Evolutionary conservation across 2,888 invertebrate genomes (phyloP).

Genomic region (Blomia tropicalis): DNA sequence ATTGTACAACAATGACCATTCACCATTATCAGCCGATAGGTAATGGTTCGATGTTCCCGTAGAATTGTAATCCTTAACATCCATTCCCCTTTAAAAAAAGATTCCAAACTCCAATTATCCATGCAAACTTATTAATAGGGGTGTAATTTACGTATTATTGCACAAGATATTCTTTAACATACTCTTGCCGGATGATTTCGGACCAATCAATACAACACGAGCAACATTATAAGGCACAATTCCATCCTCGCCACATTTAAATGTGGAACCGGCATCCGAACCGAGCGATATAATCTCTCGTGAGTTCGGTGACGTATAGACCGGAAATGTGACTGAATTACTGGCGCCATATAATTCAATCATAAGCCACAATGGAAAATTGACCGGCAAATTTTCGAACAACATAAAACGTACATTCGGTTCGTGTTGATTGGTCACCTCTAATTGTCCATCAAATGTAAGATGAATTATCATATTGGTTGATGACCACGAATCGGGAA

Average conservation of each 20-base stretch:
- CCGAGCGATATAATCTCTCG: constrained; percentile 21
- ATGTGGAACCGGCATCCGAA: constrained; percentile 9
- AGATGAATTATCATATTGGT: constrained; percentile 16
- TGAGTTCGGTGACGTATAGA: constrained; percentile 6
- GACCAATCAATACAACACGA: constrained; percentile 36
- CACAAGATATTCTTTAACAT: constrained; percentile 35
- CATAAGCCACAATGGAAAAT: constrained; percentile 23
- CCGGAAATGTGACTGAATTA: constrained; percentile 10
- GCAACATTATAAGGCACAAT: constrained; percentile 35
- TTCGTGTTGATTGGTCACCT: constrained; percentile 13
- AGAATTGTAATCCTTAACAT: neutral
- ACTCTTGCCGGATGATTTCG: constrained; percentile 36
- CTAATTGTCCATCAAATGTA: constrained; percentile 15
- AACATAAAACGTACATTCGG: constrained; percentile 6
- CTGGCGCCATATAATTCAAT: constrained; percentile 24
- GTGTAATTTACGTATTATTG: constrained; percentile 32
- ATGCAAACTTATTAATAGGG: neutral
- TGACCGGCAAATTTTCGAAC: constrained; percentile 8
- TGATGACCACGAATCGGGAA: neutral
- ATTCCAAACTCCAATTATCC: neutral
- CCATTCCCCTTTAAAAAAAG: neutral
- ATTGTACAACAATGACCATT: constrained; percentile 5
- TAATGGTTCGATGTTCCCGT: constrained; percentile 5
- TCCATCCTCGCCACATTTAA: constrained; percentile 33
- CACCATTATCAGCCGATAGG: constrained; percentile 9